Evolutionary conservation across 2,797 vertebrate genomes (phyloP).

Genomic region (Tolypeutes matacus): DNA sequence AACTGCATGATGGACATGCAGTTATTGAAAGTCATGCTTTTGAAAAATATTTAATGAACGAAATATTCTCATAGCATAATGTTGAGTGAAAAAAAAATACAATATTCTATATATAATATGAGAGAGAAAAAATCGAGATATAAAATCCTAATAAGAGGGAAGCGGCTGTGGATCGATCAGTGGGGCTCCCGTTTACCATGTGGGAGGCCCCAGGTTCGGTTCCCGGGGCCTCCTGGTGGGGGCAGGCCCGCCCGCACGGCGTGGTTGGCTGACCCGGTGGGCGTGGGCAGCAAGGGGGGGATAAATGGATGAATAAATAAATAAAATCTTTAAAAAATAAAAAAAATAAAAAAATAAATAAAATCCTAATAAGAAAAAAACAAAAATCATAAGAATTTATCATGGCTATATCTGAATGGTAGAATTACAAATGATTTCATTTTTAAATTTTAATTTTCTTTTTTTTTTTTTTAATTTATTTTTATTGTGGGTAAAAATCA

Average conservation of each 20-base stretch:
- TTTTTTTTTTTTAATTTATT: neutral
- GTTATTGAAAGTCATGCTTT: conserved; percentile 43
- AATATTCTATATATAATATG: neutral
- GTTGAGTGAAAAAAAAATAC: neutral
- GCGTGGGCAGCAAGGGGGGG: too few species aligned
- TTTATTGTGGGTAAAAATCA: too few species aligned
- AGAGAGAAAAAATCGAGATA: conserved; percentile 9
- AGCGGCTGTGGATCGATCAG: too few species aligned
- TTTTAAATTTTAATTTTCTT: conserved; percentile 10
- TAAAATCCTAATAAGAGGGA: conserved; percentile 1
- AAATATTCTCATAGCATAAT: neutral
- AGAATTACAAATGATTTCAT: neutral
- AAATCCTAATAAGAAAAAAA: conserved; percentile 27
- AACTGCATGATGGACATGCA: neutral
- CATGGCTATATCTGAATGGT: conserved; percentile 5
- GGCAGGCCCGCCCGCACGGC: too few species aligned
- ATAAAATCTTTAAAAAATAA: too few species aligned
- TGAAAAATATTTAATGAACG: conserved; percentile 23
- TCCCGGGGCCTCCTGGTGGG: too few species aligned
- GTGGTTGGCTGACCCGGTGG: too few species aligned
- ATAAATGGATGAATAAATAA: too few species aligned
- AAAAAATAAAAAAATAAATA: too few species aligned
- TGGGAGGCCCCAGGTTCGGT: too few species aligned
- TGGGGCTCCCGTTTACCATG: too few species aligned
- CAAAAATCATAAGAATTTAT: neutral